Evolutionary conservation across 1,140 invertebrate species (phyloP), one percentile per base, ranked within the genome.

Genomic region (Paraescarpia echinospica): DNA sequence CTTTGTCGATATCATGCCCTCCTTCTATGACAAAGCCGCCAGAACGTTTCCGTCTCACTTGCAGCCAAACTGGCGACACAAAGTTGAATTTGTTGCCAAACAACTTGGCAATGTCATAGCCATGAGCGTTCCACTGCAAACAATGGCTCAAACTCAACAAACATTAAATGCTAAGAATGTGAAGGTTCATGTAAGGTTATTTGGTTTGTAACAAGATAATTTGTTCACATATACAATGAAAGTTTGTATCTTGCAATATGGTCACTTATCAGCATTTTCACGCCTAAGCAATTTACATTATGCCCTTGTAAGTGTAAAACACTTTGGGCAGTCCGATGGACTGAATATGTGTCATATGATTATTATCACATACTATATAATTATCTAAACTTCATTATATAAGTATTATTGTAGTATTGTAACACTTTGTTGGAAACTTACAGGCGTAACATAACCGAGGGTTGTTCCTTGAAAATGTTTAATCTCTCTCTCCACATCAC

Each of bases 31-130:
- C 92, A 94, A 95, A 97, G 51, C 93, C 77, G 95, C 96, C 94
- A 95, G 97, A 93, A 96, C 97, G 94, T 93, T 95, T 95, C 89
- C 97, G 95, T 94, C 97, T 97, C 33, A 99, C 95, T 96, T 99
- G 98, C 12, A 99, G 96, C 99, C 99, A 99, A 0, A 99, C 98
- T 5, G 99, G 99, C 27, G 98, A 99, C 4, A 99, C 97, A 94
- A 98, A 97, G 91, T 97, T 97, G 94, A 99, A 98, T 96, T 99
- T 99, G 51, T 97, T 97, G 88, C 97, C 97, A 96, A 99, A 99
- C 91, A 97, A 97, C 96, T 99, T 99, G 0, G 98, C 98, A 88
- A 99, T 97, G 96, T 99, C 98, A 96, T 99, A 99, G 0, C 99
- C 99, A 97, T 98, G 98, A 93, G 97, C 97, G 95, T 99, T 99